Evolutionary conservation across 1,140 invertebrate species (phyloP).

Genomic region (Drosophila truncata): DNA sequence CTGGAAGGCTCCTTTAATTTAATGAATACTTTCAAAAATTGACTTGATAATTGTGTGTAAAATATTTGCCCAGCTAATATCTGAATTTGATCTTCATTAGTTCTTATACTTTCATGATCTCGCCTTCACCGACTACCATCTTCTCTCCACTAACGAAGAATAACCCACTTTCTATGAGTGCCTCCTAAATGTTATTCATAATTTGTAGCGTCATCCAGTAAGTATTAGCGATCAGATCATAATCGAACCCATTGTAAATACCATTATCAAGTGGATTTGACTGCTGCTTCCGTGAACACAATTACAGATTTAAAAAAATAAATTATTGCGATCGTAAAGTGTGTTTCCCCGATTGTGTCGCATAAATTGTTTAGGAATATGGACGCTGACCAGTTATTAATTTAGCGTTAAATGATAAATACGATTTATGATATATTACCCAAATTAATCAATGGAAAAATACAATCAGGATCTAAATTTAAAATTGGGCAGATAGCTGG

Average conservation of each 20-base stretch:
- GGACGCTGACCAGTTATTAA: conserved; percentile 6
- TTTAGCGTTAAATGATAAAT: conserved; percentile 7
- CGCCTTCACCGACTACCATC: conserved; percentile 9
- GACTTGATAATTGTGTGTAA: too few species aligned
- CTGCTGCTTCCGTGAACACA: conserved; percentile 31
- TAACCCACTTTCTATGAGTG: conserved; percentile 21
- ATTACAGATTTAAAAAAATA: conserved; percentile 15
- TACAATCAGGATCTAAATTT: conserved; percentile 25
- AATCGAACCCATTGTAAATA: conserved; percentile 33
- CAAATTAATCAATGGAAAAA: conserved; percentile 32
- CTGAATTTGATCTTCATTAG: conserved; percentile 8
- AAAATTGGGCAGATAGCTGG: conserved; percentile 2
- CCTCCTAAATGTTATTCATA: neutral
- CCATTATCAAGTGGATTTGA: conserved; percentile 1
- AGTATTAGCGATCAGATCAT: conserved; percentile 23
- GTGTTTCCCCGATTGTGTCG: conserved; percentile 18
- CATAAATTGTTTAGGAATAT: neutral
- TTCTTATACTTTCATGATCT: conserved; percentile 37
- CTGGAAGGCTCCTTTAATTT: too few species aligned
- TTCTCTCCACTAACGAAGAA: conserved; percentile 15
- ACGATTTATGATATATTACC: conserved; percentile 27
- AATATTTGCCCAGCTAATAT: neutral
- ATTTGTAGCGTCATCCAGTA: conserved; percentile 40
- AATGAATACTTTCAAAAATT: too few species aligned
- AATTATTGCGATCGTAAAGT: conserved; percentile 23